Percentiles rank a stretch among this genome's conserved stretches.
These are phyloP conservation scores for Procambarus clarkii DNA, from an alignment of 1,140 invertebrate genomes.

Conservation along the genomic window DNA sequence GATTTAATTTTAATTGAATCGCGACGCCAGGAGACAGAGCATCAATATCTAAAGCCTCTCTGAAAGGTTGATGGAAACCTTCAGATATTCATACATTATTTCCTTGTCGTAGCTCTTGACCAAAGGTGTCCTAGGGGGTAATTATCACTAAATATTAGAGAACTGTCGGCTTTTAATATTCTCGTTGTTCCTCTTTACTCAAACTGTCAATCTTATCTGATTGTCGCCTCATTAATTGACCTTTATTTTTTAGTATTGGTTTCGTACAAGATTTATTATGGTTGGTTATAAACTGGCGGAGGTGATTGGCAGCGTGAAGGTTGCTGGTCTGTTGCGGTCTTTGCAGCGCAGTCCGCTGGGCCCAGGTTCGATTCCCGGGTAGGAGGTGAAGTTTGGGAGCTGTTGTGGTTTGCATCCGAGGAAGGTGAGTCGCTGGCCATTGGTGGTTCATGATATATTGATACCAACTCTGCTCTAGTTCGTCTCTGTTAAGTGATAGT, in stretches of 20 bases:
- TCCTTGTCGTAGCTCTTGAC: not conserved
- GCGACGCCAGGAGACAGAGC: not conserved
- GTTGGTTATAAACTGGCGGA: not conserved
- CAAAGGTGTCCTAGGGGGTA: not conserved
- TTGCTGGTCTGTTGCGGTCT: too few species aligned
- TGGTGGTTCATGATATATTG: too few species aligned
- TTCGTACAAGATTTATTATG: not conserved
- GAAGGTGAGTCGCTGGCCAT: too few species aligned
- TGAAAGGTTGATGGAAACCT: conserved; percentile 47
- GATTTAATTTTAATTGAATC: not conserved
- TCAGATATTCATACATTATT: conserved; percentile 51
- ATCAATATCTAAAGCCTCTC: conserved; percentile 27
- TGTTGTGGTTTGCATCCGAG: too few species aligned
- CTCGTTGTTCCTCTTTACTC: too few species aligned
- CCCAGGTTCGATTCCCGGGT: too few species aligned
- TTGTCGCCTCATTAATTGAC: not conserved
- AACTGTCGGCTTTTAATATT: not conserved
- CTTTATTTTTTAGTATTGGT: not conserved
- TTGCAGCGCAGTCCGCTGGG: too few species aligned
- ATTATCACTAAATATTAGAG: not conserved
- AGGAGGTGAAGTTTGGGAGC: too few species aligned
- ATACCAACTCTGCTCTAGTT: too few species aligned
- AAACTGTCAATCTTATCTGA: too few species aligned
- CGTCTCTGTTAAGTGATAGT: too few species aligned
- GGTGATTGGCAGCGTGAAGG: too few species aligned